Percentiles rank a stretch among this genome's conserved stretches.
These are phyloP conservation scores for Dicaeum eximium DNA, from an alignment of 2,113 vertebrate genomes.

Conservation along the genomic window DNA sequence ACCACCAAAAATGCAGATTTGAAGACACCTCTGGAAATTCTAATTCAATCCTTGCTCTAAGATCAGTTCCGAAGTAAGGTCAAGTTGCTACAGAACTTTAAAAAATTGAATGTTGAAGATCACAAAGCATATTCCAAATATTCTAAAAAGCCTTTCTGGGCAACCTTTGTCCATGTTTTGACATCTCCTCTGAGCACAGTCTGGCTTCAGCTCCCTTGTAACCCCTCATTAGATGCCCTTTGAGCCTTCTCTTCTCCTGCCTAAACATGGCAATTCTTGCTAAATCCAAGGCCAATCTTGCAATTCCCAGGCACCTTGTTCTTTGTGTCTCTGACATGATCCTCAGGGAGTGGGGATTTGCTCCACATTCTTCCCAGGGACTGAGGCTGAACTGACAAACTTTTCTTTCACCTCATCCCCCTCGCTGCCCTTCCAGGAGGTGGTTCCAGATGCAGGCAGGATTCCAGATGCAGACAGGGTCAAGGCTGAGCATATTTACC, in stretches of 20 bases:
- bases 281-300: background rate
- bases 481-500: rapidly evolving
- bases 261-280: background rate
- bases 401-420: background rate
- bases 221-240: background rate
- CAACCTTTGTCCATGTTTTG: background rate
- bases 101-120: background rate
- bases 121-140: background rate
- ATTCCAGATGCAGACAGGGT: background rate
- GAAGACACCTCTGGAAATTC: background rate
- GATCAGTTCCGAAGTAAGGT: background rate
- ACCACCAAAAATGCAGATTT: background rate
- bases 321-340: background rate
- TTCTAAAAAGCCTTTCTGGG: background rate
- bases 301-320: background rate
- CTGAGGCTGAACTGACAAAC: background rate
- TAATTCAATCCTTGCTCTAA: background rate
- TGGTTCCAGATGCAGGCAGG: too few relatives aligned
- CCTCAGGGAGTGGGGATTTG: background rate
- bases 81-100: background rate
- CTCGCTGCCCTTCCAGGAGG: rapidly evolving
- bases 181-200: background rate
- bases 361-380: background rate
- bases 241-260: background rate
- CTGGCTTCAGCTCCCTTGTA: background rate